phyloP scores from a whole-genome alignment of 2,888 invertebrate genomes.

The Mesopsocus fuscifrons region DNA sequence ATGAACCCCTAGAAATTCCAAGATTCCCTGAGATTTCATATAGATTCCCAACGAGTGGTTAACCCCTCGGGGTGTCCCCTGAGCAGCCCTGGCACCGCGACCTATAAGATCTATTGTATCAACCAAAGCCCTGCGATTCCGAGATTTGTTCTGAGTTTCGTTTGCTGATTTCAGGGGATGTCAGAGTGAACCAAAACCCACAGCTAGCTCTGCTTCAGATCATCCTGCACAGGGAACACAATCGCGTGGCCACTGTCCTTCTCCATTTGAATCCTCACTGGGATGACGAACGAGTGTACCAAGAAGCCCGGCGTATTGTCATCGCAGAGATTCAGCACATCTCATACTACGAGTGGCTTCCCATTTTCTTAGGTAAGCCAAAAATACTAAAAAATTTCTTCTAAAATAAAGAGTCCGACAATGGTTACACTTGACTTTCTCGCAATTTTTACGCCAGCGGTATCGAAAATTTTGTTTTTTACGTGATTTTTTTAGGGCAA shows the following conservation, averaged over 20 bases:
- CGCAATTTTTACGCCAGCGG: too few relatives aligned
- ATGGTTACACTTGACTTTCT: too few relatives aligned
- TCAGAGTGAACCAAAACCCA: slow-evolving; percentile 57
- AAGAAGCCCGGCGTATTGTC: slow-evolving; percentile 51
- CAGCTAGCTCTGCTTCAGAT: slow-evolving; percentile 54
- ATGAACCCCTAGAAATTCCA: too few relatives aligned
- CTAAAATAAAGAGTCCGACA: too few relatives aligned
- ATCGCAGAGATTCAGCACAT: slow-evolving; percentile 63
- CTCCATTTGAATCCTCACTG: slow-evolving; percentile 48
- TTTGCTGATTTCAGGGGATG: slow-evolving; percentile 41
- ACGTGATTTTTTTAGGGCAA: slow-evolving; percentile 8
- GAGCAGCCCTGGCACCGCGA: too few relatives aligned
- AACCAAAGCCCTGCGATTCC: too few relatives aligned
- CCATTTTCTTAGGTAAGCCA: slow-evolving; percentile 48
- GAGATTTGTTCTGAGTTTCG: not conserved
- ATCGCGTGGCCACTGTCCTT: slow-evolving; percentile 46
- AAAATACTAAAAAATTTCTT: not conserved
- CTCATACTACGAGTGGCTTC: slow-evolving; percentile 62
- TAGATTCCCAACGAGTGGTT: too few relatives aligned
- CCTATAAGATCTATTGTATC: too few relatives aligned
- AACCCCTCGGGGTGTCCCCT: too few relatives aligned
- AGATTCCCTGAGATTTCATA: too few relatives aligned
- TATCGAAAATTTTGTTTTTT: slow-evolving; percentile 3
- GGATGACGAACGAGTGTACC: slow-evolving; percentile 50
- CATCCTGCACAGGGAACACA: slow-evolving; percentile 61